phyloP scores from a whole-genome alignment of 2,888 invertebrate species.

The Drosophila subquinaria region DNA sequence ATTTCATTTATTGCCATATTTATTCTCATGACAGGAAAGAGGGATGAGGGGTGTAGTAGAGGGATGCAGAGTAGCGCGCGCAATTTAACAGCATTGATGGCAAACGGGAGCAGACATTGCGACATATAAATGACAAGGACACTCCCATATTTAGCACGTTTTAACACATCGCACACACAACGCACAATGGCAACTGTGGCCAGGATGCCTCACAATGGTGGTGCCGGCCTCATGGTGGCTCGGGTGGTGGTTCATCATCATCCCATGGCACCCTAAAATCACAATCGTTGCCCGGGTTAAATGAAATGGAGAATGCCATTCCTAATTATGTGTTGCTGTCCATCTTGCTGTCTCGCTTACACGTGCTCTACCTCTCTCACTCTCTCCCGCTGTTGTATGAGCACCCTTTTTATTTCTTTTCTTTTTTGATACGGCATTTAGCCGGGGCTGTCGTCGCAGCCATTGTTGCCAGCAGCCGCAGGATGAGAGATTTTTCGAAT shows the following conservation, averaged over 20 bases:
- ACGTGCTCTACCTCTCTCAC: neutral
- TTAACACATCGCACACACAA: constrained; percentile 44
- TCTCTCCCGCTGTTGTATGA: constrained; percentile 10
- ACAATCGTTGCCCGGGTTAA: constrained; percentile 73
- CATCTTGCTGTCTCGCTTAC: neutral
- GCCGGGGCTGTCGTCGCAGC: constrained; percentile 81
- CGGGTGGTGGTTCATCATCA: constrained; percentile 15
- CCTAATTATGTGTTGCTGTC: constrained; percentile 69
- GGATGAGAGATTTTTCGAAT: constrained; percentile 61
- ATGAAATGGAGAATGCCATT: constrained; percentile 84
- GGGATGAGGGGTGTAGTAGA: neutral
- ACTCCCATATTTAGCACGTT: constrained; percentile 85
- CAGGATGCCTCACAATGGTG: constrained; percentile 36
- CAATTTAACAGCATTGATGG: constrained; percentile 45
- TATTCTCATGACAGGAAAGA: constrained; percentile 65
- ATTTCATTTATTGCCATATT: constrained; percentile 83
- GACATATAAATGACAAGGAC: constrained; percentile 84
- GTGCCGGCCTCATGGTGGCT: constrained; percentile 38
- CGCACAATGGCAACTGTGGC: constrained; percentile 77
- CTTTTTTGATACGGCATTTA: constrained; percentile 59
- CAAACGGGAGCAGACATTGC: constrained; percentile 70
- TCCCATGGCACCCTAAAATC: constrained; percentile 70
- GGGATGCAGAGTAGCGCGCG: constrained; percentile 23
- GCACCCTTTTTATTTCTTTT: constrained; percentile 62
- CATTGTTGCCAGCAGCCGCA: constrained; percentile 78